Evolutionary conservation across 2,888 invertebrate genomes (phyloP).

Genomic region (Dicranocentrus wangi): DNA sequence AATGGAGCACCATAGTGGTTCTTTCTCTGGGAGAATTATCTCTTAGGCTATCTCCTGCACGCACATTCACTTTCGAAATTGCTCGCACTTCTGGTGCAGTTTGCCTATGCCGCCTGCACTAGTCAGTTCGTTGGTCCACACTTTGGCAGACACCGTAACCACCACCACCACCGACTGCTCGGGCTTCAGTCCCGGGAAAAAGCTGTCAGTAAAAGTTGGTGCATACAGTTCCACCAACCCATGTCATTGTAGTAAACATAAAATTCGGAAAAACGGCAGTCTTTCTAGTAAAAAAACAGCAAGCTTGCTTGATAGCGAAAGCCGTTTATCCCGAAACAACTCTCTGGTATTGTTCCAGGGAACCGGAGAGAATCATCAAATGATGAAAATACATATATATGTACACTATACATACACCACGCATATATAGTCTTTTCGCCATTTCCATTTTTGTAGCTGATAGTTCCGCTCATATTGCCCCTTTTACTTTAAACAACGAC

Average conservation of each 20-base stretch:
- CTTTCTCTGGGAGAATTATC: slow-evolving; percentile 27
- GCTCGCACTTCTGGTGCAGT: slow-evolving; percentile 16
- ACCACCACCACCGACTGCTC: background rate
- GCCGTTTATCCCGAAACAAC: background rate
- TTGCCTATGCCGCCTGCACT: slow-evolving; percentile 13
- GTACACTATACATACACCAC: too few species aligned
- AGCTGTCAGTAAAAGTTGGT: slow-evolving; percentile 13
- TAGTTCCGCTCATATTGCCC: too few species aligned
- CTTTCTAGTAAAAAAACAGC: background rate
- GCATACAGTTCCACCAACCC: background rate
- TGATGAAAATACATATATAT: too few species aligned
- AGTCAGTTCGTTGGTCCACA: slow-evolving; percentile 22
- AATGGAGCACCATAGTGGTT: background rate
- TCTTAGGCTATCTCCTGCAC: slow-evolving; percentile 41
- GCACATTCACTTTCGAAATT: slow-evolving; percentile 42
- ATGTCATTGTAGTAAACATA: slow-evolving; percentile 9
- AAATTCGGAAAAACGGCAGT: background rate
- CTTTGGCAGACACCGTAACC: slow-evolving; percentile 9
- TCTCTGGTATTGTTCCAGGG: too few species aligned
- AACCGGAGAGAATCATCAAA: slow-evolving; percentile 14
- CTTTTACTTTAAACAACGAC: too few species aligned
- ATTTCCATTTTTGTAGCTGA: too few species aligned
- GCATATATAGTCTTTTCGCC: too few species aligned
- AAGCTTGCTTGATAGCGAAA: too few species aligned
- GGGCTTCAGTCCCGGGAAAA: background rate